Evolutionary conservation across 2,113 vertebrate species (phyloP), one percentile per base, ranked within the genome.

Genomic region (Menidia beryllina): DNA sequence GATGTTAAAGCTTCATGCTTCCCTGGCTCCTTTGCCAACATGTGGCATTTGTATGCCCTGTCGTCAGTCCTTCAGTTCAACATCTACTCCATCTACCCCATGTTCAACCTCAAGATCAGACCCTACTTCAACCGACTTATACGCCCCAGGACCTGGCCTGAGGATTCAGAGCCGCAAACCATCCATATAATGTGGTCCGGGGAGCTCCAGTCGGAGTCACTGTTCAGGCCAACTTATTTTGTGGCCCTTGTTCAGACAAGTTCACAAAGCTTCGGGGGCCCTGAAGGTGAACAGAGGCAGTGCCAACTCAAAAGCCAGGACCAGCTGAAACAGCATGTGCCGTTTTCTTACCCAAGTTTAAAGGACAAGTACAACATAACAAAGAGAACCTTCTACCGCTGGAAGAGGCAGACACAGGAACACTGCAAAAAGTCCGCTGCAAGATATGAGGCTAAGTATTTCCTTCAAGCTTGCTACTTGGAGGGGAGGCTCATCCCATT

Each of bases 171-270:
- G 55, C 91, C 91, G 0, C 88, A 90, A 48, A 97, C 95, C 0
- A 91, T 98, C 1, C 97, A 99, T 77, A 93, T 99, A 75, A 97
- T 99, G 97, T 99, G 97, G 97, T 96, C 97, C 0, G 97, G 97
- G 0, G 91, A 94, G 75, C 89, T 96, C 25, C 91, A 96, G 62
- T 92, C 94, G 1, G 85, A n/a, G 38, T 93, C 89, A 1, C 86
- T 95, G 65, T 99, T 98, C 83, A 94, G 94, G 81, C 95, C 96
- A 0, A 93, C 95, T 73, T 94, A 95, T 78, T 99, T 99, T 30
- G 96, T 97, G 4, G 95, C 96, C 0, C 91, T 99, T 11, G 95
- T 96, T 54, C 91, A 92, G 4, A 77, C 94, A n/a, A 91, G 93
- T 43, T 93, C 94, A 68, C 79, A 91, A 3, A 69, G 77, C 3